A percentile compares a stretch with the other conserved stretches of the same genome.
Evolutionary conservation across 37 sponge, comb jelly and placozoan genomes (phyloP).

Genomic region (Tethya wilhelma): DNA sequence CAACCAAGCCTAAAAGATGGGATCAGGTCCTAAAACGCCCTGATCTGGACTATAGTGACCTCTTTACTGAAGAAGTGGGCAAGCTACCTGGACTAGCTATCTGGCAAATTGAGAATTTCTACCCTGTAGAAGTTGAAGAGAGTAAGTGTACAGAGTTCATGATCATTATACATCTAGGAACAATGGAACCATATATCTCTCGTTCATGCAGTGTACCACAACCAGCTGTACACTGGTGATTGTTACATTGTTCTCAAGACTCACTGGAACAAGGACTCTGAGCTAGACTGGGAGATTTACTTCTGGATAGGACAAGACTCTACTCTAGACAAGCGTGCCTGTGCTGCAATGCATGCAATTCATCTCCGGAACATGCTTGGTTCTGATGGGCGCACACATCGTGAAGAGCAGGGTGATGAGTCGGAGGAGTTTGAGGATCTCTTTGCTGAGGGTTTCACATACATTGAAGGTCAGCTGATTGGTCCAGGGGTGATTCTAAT

Average conservation of each 20-base stretch:
- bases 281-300: constrained; percentile 90
- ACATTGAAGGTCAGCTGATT: constrained; percentile 76
- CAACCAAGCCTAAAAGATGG: constrained; percentile 61
- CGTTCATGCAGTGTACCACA: constrained; percentile 67
- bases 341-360: constrained; percentile 97
- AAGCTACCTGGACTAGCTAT: constrained; percentile 78
- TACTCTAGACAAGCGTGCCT: constrained; percentile 94
- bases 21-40: constrained; percentile 78
- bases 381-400: constrained; percentile 62
- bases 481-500: not conserved
- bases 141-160: too few relatives aligned
- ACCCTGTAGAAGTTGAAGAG: constrained; percentile 87
- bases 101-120: constrained; percentile 97
- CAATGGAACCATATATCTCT: too few relatives aligned
- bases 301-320: constrained; percentile 95
- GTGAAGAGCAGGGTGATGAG: constrained; percentile 93
- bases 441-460: constrained; percentile 72
- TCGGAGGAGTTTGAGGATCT: constrained; percentile 81
- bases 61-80: constrained; percentile 84
- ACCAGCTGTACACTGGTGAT: constrained; percentile 88
- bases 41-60: constrained; percentile 85
- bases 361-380: constrained; percentile 95
- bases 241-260: constrained; percentile 91
- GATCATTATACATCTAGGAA: too few relatives aligned
- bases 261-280: constrained; percentile 56